Evolutionary conservation across 2,888 invertebrate genomes (phyloP), one percentile per base, ranked within the genome.

Genomic region (Ptilodon capucinus): DNA sequence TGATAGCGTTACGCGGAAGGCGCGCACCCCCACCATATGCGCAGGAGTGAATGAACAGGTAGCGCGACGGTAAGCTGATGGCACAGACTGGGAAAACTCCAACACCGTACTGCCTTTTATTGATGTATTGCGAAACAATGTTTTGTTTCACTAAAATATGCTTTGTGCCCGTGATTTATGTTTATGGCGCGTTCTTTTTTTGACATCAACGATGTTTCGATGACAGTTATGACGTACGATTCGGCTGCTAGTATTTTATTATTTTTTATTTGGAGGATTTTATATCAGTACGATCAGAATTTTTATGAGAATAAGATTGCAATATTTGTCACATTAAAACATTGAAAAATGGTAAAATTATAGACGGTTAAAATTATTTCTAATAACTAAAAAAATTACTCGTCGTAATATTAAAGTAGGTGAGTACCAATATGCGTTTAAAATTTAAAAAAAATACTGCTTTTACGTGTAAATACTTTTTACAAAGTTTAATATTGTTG

Each of bases 1-100:
- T 88, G 90, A 90, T 87, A 86, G 86, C 79, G 79, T 87, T 89
- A 91, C 89, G 86, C 90, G 88, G 90, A 89, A 90, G 89, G 83
- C 84, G 79, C 73, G 72, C 81, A 75, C 83, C 85, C 79, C 84
- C 84, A 74, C 87, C 86, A 86, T 76, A 83, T 79, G 83, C 76
- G 62, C 74, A 51, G 65, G 68, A 63, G 64, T 84, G 76, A 88
- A 86, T 86, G 86, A 81, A 85, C 89, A 88, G 88, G 89, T 88
- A 86, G 88, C 88, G 68, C 69, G 74, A 74, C 75, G 73, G 78
- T 77, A 76, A 79, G 74, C 76, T 73, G 75, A 69, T 71, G 70
- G 68, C 68, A 62, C 66, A 59, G 62, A 66, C 66, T 66, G 72
- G 71, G 68, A 71, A 73, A 65, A 65, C 59, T 66, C 48, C 52